Conservation (phyloP, 2,113 vertebrate species). For the Numida meleagris region DNA sequence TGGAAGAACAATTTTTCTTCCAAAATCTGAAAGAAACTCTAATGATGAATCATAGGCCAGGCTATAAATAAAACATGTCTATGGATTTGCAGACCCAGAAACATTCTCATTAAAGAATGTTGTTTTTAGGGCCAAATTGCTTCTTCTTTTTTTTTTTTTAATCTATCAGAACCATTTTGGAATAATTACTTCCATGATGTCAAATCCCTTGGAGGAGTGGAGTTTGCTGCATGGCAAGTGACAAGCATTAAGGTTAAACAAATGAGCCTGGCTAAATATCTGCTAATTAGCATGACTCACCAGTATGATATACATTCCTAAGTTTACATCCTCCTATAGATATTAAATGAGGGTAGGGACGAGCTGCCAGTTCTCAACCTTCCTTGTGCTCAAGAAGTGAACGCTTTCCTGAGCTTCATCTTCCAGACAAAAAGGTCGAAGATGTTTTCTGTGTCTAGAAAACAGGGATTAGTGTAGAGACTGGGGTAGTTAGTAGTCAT, state of each 20-base stretch:
- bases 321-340: slow-evolving; percentile 21
- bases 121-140: slow-evolving; percentile 70
- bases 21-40: slow-evolving; percentile 78
- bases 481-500: not conserved
- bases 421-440: not conserved
- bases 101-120: slow-evolving; percentile 75
- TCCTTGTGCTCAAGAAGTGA: not conserved
- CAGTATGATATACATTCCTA: not conserved
- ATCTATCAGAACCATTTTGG: slow-evolving; percentile 63
- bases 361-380: not conserved
- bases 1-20: slow-evolving; percentile 69
- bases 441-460: not conserved
- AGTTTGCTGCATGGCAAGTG: slow-evolving; percentile 32
- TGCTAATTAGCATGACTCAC: slow-evolving; percentile 52
- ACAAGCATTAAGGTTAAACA: slow-evolving; percentile 14
- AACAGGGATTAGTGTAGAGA: not conserved
- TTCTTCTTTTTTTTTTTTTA: slow-evolving; percentile 65
- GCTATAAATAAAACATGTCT: slow-evolving; percentile 82
- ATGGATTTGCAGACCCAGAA: slow-evolving; percentile 72
- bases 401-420: not conserved
- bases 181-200: slow-evolving; percentile 72
- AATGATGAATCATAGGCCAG: slow-evolving; percentile 76
- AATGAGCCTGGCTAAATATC: slow-evolving; percentile 51
- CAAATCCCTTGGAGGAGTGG: slow-evolving; percentile 40
- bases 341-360: not conserved